Evolutionary conservation across 1,140 invertebrate genomes (phyloP).

Genomic region (Tetragonula clypearis): DNA sequence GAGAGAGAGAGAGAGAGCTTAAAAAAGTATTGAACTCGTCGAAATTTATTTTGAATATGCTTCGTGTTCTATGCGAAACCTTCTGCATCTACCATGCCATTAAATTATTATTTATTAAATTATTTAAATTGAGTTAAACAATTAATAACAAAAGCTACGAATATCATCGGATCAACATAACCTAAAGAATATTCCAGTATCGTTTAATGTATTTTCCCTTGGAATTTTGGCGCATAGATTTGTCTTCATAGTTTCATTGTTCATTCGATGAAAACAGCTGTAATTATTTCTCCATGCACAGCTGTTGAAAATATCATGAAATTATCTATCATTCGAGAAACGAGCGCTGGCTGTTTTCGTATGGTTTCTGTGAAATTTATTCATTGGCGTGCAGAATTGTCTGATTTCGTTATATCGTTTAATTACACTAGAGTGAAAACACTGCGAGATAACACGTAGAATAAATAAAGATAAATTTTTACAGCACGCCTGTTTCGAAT

Average conservation of each 20-base stretch:
- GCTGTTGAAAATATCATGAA: not conserved
- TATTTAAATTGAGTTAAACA: too few relatives aligned
- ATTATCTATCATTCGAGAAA: too few relatives aligned
- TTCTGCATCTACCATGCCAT: too few relatives aligned
- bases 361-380: not conserved
- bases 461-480: not conserved
- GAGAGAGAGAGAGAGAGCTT: too few relatives aligned
- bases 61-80: too few relatives aligned
- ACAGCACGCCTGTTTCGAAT: not conserved
- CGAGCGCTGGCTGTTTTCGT: not conserved
- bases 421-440: slow-evolving; percentile 21
- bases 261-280: slow-evolving; percentile 13
- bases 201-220: not conserved
- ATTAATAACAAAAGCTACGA: too few relatives aligned
- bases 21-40: too few relatives aligned
- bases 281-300: slow-evolving; percentile 23
- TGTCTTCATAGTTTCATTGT: not conserved
- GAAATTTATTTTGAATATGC: too few relatives aligned
- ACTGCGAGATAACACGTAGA: not conserved
- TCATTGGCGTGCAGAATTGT: slow-evolving; percentile 3
- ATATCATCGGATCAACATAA: too few relatives aligned
- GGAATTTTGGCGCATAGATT: not conserved
- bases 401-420: not conserved
- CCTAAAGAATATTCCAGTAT: too few relatives aligned
- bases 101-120: too few relatives aligned